phyloP scores from a whole-genome alignment of 2,888 invertebrate genomes.

The Spisula subtruncata region DNA sequence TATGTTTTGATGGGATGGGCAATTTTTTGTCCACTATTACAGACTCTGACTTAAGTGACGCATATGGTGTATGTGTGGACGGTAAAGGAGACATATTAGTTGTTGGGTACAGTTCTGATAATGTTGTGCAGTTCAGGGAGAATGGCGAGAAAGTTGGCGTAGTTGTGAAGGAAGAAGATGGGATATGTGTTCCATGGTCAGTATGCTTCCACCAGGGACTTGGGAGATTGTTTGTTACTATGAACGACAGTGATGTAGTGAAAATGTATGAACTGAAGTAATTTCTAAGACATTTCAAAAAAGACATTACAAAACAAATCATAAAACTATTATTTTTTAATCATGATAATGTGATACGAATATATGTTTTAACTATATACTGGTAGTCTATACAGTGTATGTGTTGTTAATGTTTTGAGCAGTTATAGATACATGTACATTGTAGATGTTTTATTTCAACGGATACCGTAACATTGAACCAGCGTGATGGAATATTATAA shows the following conservation, averaged over 20 bases:
- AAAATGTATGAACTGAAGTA: not conserved
- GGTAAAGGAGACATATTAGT: not conserved
- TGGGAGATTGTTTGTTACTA: not conserved
- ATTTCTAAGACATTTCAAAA: not conserved
- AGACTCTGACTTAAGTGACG: not conserved
- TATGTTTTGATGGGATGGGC: not conserved
- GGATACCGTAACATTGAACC: too few relatives aligned
- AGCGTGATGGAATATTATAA: too few relatives aligned
- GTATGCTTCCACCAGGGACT: not conserved
- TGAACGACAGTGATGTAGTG: not conserved
- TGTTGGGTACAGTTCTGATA: not conserved
- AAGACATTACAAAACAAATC: too few relatives aligned
- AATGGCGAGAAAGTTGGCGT: not conserved
- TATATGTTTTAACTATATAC: too few relatives aligned
- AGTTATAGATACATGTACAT: too few relatives aligned
- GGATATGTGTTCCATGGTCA: not conserved
- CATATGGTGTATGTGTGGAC: not conserved
- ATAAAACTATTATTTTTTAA: too few relatives aligned
- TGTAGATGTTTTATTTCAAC: too few relatives aligned
- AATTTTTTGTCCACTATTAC: not conserved
- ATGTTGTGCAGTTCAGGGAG: not conserved
- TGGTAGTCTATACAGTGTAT: too few relatives aligned
- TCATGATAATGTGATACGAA: too few relatives aligned
- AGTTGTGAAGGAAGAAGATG: not conserved
- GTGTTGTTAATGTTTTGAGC: too few relatives aligned